phyloP scores from a whole-genome alignment of 2,113 vertebrate genomes.

The Dermatemys mawii region DNA sequence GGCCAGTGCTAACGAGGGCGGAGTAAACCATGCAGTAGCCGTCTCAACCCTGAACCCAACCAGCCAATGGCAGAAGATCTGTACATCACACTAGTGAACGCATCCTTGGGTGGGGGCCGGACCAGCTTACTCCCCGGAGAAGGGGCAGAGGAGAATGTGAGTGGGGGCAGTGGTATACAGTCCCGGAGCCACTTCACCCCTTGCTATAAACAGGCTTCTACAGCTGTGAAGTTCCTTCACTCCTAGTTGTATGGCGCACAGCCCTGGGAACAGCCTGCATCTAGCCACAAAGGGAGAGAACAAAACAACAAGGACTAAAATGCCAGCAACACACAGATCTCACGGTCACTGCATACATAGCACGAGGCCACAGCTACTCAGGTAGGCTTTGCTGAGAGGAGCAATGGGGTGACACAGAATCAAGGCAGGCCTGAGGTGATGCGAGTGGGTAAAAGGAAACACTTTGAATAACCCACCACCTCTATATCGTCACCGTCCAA shows the following conservation, averaged over 20 bases:
- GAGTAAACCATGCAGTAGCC: neutral
- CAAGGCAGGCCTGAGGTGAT: neutral
- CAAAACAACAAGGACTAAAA: neutral
- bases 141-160: neutral
- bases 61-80: neutral
- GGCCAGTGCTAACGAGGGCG: rapidly evolving
- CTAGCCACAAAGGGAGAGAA: neutral
- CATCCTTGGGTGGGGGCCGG: neutral
- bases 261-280: neutral
- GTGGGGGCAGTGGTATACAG: neutral
- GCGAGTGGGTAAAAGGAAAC: neutral
- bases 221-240: neutral
- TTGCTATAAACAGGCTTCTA: neutral
- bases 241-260: neutral
- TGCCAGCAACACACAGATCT: neutral
- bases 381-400: too few species aligned
- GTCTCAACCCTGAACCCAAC: neutral
- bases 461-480: neutral
- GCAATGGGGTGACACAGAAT: neutral
- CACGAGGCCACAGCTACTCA: neutral
- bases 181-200: neutral
- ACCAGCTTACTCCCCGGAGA: neutral
- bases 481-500: neutral
- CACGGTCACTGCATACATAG: neutral
- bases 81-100: neutral